Base-by-base conservation (phyloP, 2,113 vertebrate species). In the Myotis davidii region DNA sequence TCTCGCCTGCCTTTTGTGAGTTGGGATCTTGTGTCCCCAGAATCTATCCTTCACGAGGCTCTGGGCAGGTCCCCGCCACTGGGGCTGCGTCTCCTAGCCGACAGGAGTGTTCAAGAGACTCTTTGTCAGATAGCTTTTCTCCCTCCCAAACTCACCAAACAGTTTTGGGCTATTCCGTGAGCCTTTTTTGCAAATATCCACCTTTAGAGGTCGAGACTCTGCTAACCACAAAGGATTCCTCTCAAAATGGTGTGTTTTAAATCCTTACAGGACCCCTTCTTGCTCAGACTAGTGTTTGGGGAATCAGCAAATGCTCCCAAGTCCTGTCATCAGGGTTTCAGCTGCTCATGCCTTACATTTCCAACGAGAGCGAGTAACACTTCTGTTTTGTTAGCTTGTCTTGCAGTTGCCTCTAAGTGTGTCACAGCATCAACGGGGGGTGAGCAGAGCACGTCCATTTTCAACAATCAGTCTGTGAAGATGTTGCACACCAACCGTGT, bases 141-240 rank as follows among this genome's bases (percentile, higher is more conserved):
- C 0, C 50, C 45, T 88, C 72, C 48, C n/a, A 93, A 77, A 21
- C 12, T 59, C 25, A n/a, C 70, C 21, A 18, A 29, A 50, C 5
- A n/a, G 56, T 90, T 48, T 14, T 2, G 7, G 32, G 9, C 54
- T 91, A 10, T 83, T 48, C n/a, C 45, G 1, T 50, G 27, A 85
- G 23, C 82, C 69, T 77, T 39, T 7, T 87, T 95, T 82, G 37
- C 39, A 79, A 89, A 92, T 92, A 90, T 8, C 87, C 25, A 17
- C 67, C 84, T 88, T 96, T 20, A 23, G 74, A 93, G 50, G 67
- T 56, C 70, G 37, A 14, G 8, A 20, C 25, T 50, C 8, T 76
- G 34, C 23, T 54, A 42, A 73, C 50, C 52, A 50, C 3, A 61
- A 86, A 96, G 14, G 23, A 37, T 79, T 25, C 9, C 64, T 69